Evolutionary conservation across 2,888 invertebrate genomes (phyloP).

Genomic region (Tachina lurida): DNA sequence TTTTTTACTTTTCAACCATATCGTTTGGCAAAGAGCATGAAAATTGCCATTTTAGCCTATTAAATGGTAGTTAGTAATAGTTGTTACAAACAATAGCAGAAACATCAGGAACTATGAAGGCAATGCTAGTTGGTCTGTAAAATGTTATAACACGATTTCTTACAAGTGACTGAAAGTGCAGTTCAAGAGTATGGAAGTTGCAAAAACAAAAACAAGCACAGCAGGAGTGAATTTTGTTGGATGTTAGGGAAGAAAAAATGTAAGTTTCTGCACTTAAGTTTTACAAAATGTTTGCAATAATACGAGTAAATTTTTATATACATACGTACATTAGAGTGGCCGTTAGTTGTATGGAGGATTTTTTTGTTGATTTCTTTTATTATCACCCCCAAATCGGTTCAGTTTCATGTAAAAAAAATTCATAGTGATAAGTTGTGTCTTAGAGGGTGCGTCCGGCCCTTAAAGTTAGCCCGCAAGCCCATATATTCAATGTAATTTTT

Average conservation of each 20-base stretch:
- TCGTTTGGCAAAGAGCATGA: slow-evolving; percentile 65
- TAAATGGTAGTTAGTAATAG: slow-evolving; percentile 63
- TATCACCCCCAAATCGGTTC: no score
- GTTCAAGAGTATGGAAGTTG: slow-evolving; percentile 16
- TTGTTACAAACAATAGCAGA: slow-evolving; percentile 32
- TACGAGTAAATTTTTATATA: no score
- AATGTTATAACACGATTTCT: slow-evolving; percentile 62
- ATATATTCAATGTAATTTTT: no score
- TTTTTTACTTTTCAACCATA: background rate
- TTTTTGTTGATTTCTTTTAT: no score
- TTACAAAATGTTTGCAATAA: background rate
- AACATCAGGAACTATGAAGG: slow-evolving; percentile 29
- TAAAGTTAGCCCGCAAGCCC: no score
- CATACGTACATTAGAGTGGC: no score
- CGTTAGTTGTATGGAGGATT: no score
- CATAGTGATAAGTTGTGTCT: no score
- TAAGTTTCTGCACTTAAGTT: background rate
- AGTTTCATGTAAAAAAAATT: no score
- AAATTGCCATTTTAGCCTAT: slow-evolving; percentile 68
- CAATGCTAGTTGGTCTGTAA: slow-evolving; percentile 39
- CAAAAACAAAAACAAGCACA: slow-evolving; percentile 4
- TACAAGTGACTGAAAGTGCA: slow-evolving; percentile 49
- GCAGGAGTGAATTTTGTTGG: slow-evolving; percentile 23
- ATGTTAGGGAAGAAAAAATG: background rate
- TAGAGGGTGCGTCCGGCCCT: no score